These are phyloP conservation scores for Corythornis cristatus DNA, from an alignment of 2,113 vertebrate genomes.

Conservation along the genomic window DNA sequence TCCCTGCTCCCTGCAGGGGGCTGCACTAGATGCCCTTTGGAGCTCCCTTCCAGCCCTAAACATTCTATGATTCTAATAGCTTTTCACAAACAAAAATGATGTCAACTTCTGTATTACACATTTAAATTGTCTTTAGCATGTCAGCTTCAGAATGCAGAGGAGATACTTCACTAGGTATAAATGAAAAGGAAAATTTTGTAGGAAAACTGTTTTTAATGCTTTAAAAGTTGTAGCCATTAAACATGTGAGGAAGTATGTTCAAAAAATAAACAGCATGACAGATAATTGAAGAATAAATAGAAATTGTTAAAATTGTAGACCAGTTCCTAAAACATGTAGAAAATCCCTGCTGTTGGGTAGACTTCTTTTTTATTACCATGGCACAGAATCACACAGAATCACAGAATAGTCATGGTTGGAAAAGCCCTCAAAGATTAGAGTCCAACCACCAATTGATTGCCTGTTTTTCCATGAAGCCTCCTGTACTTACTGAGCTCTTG, in stretches of 20 bases:
- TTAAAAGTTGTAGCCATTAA: background rate
- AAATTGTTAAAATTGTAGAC: background rate
- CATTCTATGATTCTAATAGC: background rate
- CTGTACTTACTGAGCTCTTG: constrained; percentile 44
- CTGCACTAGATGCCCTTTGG: too few relatives aligned
- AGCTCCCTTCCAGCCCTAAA: too few relatives aligned
- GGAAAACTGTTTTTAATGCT: background rate
- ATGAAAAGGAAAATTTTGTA: background rate
- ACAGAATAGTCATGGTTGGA: too few relatives aligned
- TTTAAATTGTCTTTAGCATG: background rate
- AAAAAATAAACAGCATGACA: background rate
- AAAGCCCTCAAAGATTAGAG: too few relatives aligned
- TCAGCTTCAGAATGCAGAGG: background rate
- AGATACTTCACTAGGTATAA: background rate
- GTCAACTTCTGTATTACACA: background rate
- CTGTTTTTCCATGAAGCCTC: background rate
- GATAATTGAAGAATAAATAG: background rate
- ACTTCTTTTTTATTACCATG: background rate
- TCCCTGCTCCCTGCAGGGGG: too few relatives aligned
- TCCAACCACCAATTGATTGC: background rate
- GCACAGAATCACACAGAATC: too few relatives aligned
- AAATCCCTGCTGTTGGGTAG: background rate
- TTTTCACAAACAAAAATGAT: background rate
- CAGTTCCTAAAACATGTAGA: background rate
- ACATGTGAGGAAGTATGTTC: background rate